These are phyloP conservation scores for Orchesella flavescens DNA, from an alignment of 2,888 invertebrate genomes.

Conservation along the genomic window DNA sequence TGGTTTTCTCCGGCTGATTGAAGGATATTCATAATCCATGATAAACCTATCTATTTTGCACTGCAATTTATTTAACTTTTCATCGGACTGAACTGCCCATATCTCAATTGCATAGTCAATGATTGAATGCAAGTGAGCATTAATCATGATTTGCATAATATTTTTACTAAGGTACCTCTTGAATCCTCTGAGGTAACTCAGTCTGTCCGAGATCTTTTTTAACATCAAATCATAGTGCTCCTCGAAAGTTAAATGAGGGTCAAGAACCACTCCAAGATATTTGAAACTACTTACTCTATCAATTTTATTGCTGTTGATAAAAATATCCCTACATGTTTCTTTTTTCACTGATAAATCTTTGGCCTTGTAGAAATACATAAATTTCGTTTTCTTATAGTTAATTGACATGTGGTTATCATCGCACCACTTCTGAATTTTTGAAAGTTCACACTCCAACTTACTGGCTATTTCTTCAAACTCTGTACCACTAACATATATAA, in stretches of 20 bases:
- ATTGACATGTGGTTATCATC: slow-evolving; percentile 2
- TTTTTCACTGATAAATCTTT: not conserved
- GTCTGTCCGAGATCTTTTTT: not conserved
- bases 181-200: not conserved
- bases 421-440: not conserved
- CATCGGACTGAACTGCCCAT: not conserved
- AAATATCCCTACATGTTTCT: not conserved
- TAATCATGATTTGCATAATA: not conserved
- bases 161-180: not conserved
- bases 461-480: not conserved
- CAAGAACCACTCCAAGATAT: not conserved
- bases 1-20: too few species aligned
- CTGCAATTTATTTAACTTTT: not conserved
- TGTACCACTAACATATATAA: slow-evolving; percentile 7
- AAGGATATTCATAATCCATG: not conserved
- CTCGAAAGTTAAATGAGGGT: not conserved
- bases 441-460: too few species aligned
- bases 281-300: not conserved
- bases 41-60: not conserved
- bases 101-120: not conserved
- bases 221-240: not conserved
- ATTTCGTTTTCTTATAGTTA: slow-evolving; percentile 42
- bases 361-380: slow-evolving; percentile 26
- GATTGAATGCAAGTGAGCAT: not conserved
- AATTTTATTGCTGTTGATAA: not conserved